These are phyloP conservation scores for Arion vulgaris DNA, from an alignment of 1,140 invertebrate genomes.

Conservation along the genomic window DNA sequence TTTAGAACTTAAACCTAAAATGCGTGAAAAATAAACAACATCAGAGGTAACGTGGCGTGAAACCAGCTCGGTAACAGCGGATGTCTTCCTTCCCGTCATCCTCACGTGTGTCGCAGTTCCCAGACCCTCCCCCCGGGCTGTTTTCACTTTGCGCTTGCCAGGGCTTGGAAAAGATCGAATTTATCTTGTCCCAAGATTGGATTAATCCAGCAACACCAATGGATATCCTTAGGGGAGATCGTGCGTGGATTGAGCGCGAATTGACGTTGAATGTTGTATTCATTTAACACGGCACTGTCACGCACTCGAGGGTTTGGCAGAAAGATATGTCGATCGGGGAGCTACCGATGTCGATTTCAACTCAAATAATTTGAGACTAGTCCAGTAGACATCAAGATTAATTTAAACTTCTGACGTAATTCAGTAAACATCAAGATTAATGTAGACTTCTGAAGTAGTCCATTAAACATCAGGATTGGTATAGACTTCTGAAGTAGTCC, in stretches of 20 bases:
- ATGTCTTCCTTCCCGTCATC: not conserved
- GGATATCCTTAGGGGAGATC: not conserved
- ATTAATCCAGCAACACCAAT: conserved; percentile 15
- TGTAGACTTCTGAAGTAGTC: too few species aligned
- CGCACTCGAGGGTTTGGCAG: not conserved
- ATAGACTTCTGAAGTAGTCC: too few species aligned
- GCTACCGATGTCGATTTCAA: not conserved
- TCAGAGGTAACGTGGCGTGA: conserved; percentile 17
- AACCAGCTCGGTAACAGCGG: not conserved
- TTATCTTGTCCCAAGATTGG: conserved; percentile 26
- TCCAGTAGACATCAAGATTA: too few species aligned
- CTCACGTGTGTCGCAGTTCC: not conserved
- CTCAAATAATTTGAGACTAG: not conserved
- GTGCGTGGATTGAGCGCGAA: not conserved
- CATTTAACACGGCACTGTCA: not conserved
- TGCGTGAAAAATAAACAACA: conserved; percentile 29
- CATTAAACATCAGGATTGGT: too few species aligned
- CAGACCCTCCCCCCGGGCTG: conserved; percentile 19
- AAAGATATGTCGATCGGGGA: too few species aligned
- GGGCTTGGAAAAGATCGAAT: conserved; percentile 22
- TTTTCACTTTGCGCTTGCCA: conserved; percentile 7
- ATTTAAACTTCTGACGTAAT: too few species aligned
- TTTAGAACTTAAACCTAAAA: conserved; percentile 3
- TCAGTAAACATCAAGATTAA: too few species aligned
- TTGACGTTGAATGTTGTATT: not conserved